Conservation (phyloP, 2,888 invertebrate species). For the Peribatodes rhomboidaria region DNA sequence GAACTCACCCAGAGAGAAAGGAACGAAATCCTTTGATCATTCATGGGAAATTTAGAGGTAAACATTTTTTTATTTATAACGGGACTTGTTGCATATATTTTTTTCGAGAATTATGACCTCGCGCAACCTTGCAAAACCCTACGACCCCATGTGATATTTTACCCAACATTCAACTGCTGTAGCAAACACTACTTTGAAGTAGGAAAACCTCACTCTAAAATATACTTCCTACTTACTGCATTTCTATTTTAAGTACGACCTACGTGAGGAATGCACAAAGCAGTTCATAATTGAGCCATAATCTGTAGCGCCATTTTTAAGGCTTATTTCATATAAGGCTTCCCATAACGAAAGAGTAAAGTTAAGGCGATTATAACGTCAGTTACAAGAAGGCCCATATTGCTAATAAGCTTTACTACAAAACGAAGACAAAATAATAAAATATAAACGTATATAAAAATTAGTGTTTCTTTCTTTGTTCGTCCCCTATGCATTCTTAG, state of each 20-base stretch:
- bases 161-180: too few species aligned
- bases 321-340: slow-evolving; percentile 31
- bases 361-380: slow-evolving; percentile 39
- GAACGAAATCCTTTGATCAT: too few species aligned
- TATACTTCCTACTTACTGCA: neutral
- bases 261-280: neutral
- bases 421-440: slow-evolving; percentile 11
- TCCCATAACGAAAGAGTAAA: slow-evolving; percentile 38
- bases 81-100: too few species aligned
- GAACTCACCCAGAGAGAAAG: too few species aligned
- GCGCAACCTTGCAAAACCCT: too few species aligned
- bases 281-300: slow-evolving; percentile 1
- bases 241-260: neutral
- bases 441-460: neutral
- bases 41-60: too few species aligned
- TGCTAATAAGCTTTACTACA: slow-evolving; percentile 40
- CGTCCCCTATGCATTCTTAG: neutral
- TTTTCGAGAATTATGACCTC: too few species aligned
- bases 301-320: slow-evolving; percentile 7
- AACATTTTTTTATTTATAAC: too few species aligned
- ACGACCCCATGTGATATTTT: too few species aligned
- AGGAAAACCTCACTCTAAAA: neutral
- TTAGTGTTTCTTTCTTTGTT: too few species aligned
- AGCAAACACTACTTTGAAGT: too few species aligned
- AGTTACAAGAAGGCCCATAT: slow-evolving; percentile 34